phyloP scores from a whole-genome alignment of 2,888 invertebrate genomes.

The Platycheirus albimanus region DNA sequence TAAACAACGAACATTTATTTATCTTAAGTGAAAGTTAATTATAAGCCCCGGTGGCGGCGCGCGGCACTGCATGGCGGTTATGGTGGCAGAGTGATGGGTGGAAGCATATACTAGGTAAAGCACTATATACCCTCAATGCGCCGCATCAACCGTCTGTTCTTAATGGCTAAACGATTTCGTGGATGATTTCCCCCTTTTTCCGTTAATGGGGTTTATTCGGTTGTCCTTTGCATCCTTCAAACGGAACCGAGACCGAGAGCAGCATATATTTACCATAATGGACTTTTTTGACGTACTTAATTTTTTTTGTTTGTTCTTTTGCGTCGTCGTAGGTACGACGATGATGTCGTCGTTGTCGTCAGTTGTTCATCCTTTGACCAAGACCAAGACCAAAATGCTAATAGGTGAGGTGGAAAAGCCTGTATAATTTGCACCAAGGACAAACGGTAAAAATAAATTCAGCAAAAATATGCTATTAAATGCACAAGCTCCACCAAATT shows the following conservation, averaged over 20 bases:
- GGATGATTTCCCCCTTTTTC: slow-evolving; percentile 46
- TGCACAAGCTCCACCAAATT: slow-evolving; percentile 33
- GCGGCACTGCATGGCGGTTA: neutral
- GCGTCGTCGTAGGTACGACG: slow-evolving; percentile 3
- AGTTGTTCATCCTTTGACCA: slow-evolving; percentile 21
- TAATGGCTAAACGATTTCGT: slow-evolving; percentile 67
- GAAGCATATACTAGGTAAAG: too few species aligned
- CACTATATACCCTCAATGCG: slow-evolving; percentile 6
- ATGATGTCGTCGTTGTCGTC: slow-evolving; percentile 13
- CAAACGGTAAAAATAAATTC: slow-evolving; percentile 1
- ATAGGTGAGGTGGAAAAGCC: slow-evolving; percentile 52
- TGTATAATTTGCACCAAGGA: slow-evolving; percentile 39
- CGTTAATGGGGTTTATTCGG: slow-evolving; percentile 52
- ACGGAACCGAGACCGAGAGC: slow-evolving; percentile 18
- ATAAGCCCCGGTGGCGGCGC: slow-evolving; percentile 27
- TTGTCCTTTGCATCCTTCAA: slow-evolving; percentile 60
- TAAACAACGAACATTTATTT: slow-evolving; percentile 62
- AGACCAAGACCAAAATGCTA: slow-evolving; percentile 43
- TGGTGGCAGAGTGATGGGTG: too few species aligned
- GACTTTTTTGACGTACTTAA: slow-evolving; percentile 42
- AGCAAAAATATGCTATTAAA: slow-evolving; percentile 56
- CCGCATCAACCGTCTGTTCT: slow-evolving; percentile 60
- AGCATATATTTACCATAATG: slow-evolving; percentile 46
- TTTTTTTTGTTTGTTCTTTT: slow-evolving; percentile 6
- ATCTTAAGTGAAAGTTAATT: slow-evolving; percentile 72